Conservation (phyloP, 2,888 invertebrate genomes). For the Mythimna lalbum region DNA sequence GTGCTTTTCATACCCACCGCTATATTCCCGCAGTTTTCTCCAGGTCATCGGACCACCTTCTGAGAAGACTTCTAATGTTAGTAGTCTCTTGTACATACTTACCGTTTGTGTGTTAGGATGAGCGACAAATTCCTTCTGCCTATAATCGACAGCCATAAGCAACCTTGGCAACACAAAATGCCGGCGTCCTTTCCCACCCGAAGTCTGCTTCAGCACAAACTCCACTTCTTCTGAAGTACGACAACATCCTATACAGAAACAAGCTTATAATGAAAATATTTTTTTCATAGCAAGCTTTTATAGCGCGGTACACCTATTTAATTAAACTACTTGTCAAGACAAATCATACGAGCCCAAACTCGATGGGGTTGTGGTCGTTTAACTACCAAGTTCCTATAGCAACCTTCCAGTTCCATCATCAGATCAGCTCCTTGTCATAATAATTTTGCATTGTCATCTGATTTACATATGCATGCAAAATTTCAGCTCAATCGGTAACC, state of each 20-base stretch:
- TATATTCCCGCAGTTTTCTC: not conserved
- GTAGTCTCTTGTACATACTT: not conserved
- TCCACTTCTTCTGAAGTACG: slow-evolving; percentile 93
- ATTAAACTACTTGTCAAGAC: too few relatives aligned
- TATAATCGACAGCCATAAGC: slow-evolving; percentile 92
- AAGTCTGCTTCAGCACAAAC: slow-evolving; percentile 90
- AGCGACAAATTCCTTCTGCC: slow-evolving; percentile 94
- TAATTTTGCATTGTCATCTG: too few relatives aligned
- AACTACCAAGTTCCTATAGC: too few relatives aligned
- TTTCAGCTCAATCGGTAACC: too few relatives aligned
- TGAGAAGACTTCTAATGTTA: not conserved
- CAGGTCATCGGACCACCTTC: not conserved
- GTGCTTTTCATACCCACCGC: not conserved
- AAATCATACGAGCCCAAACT: too few relatives aligned
- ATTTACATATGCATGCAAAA: too few relatives aligned
- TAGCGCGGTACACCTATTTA: too few relatives aligned
- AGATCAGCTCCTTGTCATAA: too few relatives aligned
- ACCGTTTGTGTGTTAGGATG: slow-evolving; percentile 94
- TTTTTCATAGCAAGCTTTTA: too few relatives aligned
- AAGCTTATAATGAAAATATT: too few relatives aligned
- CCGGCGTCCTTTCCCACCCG: slow-evolving; percentile 80
- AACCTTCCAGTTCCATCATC: too few relatives aligned
- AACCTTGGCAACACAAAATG: slow-evolving; percentile 92
- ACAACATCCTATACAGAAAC: slow-evolving; percentile 88
- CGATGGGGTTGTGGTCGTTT: too few relatives aligned